These are phyloP conservation scores for Clitarchus hookeri DNA, from an alignment of 2,888 invertebrate genomes.

Conservation along the genomic window DNA sequence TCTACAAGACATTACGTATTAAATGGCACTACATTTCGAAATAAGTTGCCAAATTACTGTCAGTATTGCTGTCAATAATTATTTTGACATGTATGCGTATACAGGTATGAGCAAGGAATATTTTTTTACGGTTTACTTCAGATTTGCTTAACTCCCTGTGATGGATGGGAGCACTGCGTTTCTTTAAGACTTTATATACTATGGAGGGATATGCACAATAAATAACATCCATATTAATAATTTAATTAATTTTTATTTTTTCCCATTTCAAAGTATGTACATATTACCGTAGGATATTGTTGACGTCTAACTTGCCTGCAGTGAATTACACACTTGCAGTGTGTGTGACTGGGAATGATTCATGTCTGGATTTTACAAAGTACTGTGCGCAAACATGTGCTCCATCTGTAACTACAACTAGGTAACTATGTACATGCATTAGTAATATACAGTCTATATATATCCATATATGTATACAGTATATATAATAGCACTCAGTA, in stretches of 20 bases:
- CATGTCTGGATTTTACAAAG: not conserved
- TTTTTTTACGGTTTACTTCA: no score
- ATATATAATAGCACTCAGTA: not conserved
- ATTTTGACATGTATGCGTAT: no score
- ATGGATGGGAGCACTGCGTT: no score
- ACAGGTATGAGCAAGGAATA: no score
- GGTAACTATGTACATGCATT: not conserved
- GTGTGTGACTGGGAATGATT: not conserved
- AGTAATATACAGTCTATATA: slow-evolving; percentile 1
- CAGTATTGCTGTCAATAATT: no score
- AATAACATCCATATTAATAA: not conserved
- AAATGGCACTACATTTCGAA: no score
- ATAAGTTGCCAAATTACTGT: no score
- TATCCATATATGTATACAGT: not conserved
- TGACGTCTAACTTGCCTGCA: not conserved
- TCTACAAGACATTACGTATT: no score
- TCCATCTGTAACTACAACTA: not conserved
- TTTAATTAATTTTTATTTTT: not conserved
- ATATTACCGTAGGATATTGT: not conserved
- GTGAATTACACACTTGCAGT: not conserved
- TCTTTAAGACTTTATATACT: no score
- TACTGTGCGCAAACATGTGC: slow-evolving; percentile 10
- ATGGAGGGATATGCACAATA: not conserved
- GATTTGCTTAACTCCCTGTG: no score
- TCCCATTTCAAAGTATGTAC: not conserved